A percentile compares a stretch with the other conserved stretches of the same genome.
phyloP scores from a whole-genome alignment of 2,113 vertebrate species.

The Trematocara marginatum region DNA sequence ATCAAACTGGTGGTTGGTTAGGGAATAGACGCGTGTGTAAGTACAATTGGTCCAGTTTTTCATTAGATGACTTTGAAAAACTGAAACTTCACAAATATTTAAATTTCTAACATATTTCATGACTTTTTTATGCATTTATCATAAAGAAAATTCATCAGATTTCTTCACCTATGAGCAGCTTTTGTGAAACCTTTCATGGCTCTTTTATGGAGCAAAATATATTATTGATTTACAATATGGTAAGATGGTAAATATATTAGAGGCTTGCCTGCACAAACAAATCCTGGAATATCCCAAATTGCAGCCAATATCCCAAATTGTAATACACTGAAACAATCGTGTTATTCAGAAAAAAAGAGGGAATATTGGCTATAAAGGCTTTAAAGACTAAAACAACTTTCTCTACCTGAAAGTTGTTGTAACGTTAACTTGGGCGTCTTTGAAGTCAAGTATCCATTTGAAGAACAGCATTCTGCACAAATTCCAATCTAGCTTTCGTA shows the following conservation, averaged over 20 bases:
- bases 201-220: neutral
- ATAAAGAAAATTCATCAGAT: neutral
- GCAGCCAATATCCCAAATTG: neutral
- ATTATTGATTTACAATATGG: neutral
- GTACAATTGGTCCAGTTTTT: neutral
- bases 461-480: neutral
- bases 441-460: neutral
- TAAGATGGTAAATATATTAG: neutral
- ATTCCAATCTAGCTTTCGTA: neutral
- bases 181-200: neutral
- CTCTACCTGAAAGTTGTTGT: neutral
- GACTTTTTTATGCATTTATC: neutral
- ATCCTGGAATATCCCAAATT: neutral
- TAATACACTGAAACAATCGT: accelerated
- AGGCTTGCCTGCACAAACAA: neutral
- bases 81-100: neutral
- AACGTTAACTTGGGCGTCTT: accelerated
- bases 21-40: neutral
- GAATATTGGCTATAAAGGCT: neutral
- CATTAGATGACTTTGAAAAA: neutral
- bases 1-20: neutral
- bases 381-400: neutral
- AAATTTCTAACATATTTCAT: neutral
- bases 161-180: neutral
- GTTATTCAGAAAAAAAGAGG: neutral